phyloP scores from a whole-genome alignment of 1,140 invertebrate species.

The Centruroides sculpturatus region DNA sequence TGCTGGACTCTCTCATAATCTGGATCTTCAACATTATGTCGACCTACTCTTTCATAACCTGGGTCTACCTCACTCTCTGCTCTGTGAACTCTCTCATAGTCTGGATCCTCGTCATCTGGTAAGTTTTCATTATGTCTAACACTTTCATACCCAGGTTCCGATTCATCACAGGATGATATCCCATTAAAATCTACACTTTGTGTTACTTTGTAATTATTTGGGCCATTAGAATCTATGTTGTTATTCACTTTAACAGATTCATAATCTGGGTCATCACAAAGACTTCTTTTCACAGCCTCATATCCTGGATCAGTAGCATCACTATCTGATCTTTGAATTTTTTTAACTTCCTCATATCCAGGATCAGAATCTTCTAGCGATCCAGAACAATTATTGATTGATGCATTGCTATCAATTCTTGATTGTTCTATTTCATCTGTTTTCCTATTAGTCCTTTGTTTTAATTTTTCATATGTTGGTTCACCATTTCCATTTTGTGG shows the following conservation, averaged over 20 bases:
- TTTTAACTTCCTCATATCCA: conserved; percentile 13
- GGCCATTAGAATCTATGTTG: too few species aligned
- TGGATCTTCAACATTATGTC: not conserved
- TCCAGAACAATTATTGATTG: too few species aligned
- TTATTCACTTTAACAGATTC: not conserved
- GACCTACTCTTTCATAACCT: conserved; percentile 10
- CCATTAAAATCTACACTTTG: too few species aligned
- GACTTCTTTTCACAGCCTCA: conserved; percentile 7
- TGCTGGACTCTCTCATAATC: not conserved
- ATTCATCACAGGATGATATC: too few species aligned
- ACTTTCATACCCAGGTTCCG: conserved; percentile 5
- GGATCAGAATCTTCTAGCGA: conserved; percentile 1
- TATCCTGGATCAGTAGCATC: conserved; percentile 14
- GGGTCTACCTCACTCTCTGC: conserved; percentile 14
- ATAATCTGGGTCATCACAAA: conserved; percentile 6
- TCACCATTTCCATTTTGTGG: too few species aligned
- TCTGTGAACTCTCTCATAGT: conserved; percentile 12
- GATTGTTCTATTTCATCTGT: not conserved
- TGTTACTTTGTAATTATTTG: too few species aligned
- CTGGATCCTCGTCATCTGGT: conserved; percentile 9
- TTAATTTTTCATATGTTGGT: too few species aligned
- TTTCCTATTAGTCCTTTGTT: too few species aligned
- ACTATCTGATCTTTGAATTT: conserved; percentile 6
- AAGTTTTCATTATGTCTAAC: conserved; percentile 2
- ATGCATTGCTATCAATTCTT: conserved; percentile 7